phyloP scores from a whole-genome alignment of 2,113 vertebrate genomes.

The Delphinus delphis region DNA sequence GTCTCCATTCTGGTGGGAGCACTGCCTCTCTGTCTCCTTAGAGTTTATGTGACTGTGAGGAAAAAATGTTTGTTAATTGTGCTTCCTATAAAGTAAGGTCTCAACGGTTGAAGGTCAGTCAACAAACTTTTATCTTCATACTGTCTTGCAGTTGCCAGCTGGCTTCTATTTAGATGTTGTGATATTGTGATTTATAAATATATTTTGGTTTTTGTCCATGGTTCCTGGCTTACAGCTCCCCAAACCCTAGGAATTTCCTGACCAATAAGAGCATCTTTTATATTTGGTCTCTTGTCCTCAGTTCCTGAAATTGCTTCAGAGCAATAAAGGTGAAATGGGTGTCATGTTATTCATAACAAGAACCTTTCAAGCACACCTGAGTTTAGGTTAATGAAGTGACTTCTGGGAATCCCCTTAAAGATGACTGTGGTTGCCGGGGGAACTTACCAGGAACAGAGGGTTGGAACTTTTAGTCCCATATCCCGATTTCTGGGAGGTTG shows the following conservation, averaged over 20 bases:
- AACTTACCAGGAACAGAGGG: not conserved
- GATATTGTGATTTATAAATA: not conserved
- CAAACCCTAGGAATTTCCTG: not conserved
- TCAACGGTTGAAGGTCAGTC: not conserved
- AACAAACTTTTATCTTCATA: not conserved
- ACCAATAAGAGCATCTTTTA: not conserved
- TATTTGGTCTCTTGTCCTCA: not conserved
- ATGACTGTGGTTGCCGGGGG: not conserved
- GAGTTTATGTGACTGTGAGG: not conserved
- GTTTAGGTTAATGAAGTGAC: not conserved
- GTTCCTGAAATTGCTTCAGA: not conserved
- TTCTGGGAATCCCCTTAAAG: not conserved
- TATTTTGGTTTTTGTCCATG: not conserved
- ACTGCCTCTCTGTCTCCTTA: not conserved
- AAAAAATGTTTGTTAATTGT: slow-evolving; percentile 8
- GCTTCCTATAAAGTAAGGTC: not conserved
- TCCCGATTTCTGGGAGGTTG: not conserved
- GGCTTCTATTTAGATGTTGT: not conserved
- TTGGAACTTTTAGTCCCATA: not conserved
- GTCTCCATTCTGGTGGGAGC: not conserved
- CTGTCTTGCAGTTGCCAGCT: not conserved
- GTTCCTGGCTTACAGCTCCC: not conserved
- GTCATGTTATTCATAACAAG: not conserved
- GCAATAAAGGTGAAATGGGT: not conserved
- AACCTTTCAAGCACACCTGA: not conserved